These are phyloP conservation scores for Caenorhabditis plicata DNA, from an alignment of 2,888 invertebrate species.

Conservation along the genomic window DNA sequence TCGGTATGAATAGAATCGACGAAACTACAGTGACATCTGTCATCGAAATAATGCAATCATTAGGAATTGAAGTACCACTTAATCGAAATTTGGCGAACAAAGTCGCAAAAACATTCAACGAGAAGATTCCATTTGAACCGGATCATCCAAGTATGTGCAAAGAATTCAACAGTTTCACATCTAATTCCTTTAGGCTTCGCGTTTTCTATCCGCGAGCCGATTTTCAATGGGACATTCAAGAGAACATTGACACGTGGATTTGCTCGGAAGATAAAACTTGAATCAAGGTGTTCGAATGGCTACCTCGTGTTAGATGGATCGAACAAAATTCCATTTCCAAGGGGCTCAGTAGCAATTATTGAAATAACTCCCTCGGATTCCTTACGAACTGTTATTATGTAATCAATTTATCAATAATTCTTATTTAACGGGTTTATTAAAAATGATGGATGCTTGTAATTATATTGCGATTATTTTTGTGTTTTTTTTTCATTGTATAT, in stretches of 20 bases:
- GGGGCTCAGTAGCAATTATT: conserved; percentile 83
- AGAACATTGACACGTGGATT: conserved; percentile 70
- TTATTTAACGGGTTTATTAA: too few species aligned
- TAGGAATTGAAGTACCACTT: conserved; percentile 32
- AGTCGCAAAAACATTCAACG: conserved; percentile 35
- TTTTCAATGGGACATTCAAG: conserved; percentile 80
- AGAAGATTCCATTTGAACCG: conserved; percentile 39
- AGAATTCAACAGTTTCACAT: background rate
- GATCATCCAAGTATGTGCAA: conserved; percentile 37
- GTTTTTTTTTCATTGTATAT: too few species aligned
- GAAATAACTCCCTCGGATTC: conserved; percentile 75
- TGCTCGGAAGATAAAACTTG: conserved; percentile 72
- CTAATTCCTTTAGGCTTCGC: conserved; percentile 72
- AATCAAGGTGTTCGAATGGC: conserved; percentile 85
- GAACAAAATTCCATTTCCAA: conserved; percentile 88
- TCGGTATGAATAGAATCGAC: conserved; percentile 42
- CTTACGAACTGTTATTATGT: conserved; percentile 26
- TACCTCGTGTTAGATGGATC: conserved; percentile 88
- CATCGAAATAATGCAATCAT: conserved; percentile 31
- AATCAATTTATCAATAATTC: too few species aligned
- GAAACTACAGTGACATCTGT: conserved; percentile 32
- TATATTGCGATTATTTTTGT: too few species aligned
- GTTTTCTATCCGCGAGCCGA: conserved; percentile 89
- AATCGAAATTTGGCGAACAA: conserved; percentile 19
- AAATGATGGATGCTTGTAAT: too few species aligned